These are phyloP conservation scores for Aquatica leii DNA, from an alignment of 2,888 invertebrate species.

Conservation along the genomic window DNA sequence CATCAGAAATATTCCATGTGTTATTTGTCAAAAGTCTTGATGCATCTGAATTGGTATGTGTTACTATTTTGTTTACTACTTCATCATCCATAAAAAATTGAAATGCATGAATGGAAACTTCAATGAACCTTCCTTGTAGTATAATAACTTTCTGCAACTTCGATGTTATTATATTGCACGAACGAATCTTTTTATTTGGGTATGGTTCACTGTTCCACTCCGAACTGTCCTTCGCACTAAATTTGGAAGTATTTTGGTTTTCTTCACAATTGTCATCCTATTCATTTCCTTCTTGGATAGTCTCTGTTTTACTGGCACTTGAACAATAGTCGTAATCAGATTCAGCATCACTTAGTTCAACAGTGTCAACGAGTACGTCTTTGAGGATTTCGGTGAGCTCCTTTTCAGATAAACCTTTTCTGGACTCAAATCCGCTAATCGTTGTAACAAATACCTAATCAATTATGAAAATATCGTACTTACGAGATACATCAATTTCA, in stretches of 20 bases:
- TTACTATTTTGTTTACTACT: slow-evolving; percentile 11
- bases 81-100: slow-evolving; percentile 5
- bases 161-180: slow-evolving; percentile 5
- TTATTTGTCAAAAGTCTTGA: neutral
- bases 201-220: slow-evolving; percentile 10
- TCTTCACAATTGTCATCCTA: neutral
- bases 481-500: no score
- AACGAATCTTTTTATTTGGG: slow-evolving; percentile 7
- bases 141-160: slow-evolving; percentile 10
- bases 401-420: slow-evolving; percentile 5
- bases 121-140: neutral
- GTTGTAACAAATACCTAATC: no score
- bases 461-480: no score
- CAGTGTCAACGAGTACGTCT: neutral
- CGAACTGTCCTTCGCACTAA: no score
- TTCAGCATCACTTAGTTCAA: neutral
- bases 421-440: no score
- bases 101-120: slow-evolving; percentile 1
- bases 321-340: slow-evolving; percentile 8
- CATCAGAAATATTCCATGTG: neutral
- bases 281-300: slow-evolving; percentile 9
- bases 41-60: neutral
- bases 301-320: slow-evolving; percentile 1
- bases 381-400: slow-evolving; percentile 10
- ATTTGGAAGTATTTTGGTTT: neutral